These are phyloP conservation scores for Pelecanus crispus DNA, from an alignment of 2,113 vertebrate genomes.

Conservation along the genomic window DNA sequence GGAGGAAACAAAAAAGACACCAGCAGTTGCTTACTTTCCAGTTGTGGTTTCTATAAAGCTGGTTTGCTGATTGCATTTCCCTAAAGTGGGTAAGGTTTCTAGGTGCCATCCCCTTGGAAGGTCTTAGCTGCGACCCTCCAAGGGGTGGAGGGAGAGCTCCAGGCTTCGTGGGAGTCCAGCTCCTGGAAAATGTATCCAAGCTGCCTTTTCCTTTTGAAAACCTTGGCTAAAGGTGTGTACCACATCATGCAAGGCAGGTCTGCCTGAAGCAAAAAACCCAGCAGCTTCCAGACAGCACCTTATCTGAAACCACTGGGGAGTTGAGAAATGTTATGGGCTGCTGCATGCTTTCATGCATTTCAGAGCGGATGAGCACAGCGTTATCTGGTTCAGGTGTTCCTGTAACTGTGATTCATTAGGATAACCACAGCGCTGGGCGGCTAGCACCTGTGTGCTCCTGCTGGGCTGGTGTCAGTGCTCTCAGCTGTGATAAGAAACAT, in stretches of 20 bases:
- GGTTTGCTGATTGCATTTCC: not conserved
- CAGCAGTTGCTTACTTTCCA: not conserved
- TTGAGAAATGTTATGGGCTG: not conserved
- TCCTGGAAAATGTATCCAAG: not conserved
- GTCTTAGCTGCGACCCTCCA: not conserved
- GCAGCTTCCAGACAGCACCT: not conserved
- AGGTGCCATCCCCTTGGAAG: not conserved
- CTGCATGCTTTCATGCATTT: not conserved
- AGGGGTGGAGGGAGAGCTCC: not conserved
- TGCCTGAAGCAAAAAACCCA: not conserved
- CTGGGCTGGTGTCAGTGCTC: not conserved
- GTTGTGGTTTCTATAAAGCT: not conserved
- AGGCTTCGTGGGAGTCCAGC: not conserved
- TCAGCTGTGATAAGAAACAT: not conserved
- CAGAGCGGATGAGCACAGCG: fast-evolving
- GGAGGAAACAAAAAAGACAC: not conserved
- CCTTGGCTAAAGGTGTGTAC: not conserved
- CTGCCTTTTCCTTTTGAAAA: not conserved
- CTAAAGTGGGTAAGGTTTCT: not conserved
- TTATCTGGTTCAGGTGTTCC: not conserved
- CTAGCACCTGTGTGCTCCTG: not conserved
- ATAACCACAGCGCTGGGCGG: not conserved
- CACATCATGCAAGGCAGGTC: not conserved
- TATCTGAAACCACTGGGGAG: not conserved
- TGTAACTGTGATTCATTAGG: not conserved